Percentiles rank a stretch among this genome's conserved stretches.
These are phyloP conservation scores for Ptilodon capucinus DNA, from an alignment of 2,888 invertebrate species.

Conservation along the genomic window DNA sequence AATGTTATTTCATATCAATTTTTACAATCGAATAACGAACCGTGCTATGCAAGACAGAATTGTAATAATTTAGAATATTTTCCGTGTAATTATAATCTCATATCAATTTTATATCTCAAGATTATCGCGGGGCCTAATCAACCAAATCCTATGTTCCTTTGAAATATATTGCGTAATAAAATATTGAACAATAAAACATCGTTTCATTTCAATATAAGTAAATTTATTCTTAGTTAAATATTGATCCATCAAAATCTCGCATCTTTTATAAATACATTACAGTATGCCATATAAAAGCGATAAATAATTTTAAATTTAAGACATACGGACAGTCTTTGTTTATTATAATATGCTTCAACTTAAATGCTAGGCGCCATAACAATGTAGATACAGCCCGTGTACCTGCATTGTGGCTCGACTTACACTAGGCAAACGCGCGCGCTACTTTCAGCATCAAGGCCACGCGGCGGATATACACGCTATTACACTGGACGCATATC, in stretches of 20 bases:
- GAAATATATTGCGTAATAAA: constrained; percentile 6
- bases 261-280: constrained; percentile 37
- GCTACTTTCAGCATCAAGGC: constrained; percentile 4
- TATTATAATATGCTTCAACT: constrained; percentile 42
- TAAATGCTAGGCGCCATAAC: constrained; percentile 60
- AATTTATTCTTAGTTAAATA: constrained; percentile 32
- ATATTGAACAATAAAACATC: constrained; percentile 20
- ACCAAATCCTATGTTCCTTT: constrained; percentile 7
- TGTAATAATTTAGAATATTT: constrained; percentile 9
- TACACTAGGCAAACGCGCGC: constrained; percentile 1
- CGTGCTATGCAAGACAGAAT: constrained; percentile 14
- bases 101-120: constrained; percentile 33
- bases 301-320: constrained; percentile 54
- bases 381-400: constrained; percentile 53
- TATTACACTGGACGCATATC: background rate
- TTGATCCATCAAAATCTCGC: constrained; percentile 19
- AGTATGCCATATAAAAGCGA: constrained; percentile 40
- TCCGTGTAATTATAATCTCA: constrained; percentile 23
- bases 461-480: background rate
- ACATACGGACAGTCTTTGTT: constrained; percentile 49
- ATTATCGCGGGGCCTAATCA: constrained; percentile 28
- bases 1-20: constrained; percentile 20
- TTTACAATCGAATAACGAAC: constrained; percentile 22
- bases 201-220: constrained; percentile 33
- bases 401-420: constrained; percentile 53